Evolutionary conservation across 2,888 invertebrate species (phyloP), one percentile per base, ranked within the genome.

Genomic region (Seladonia tumulorum): DNA sequence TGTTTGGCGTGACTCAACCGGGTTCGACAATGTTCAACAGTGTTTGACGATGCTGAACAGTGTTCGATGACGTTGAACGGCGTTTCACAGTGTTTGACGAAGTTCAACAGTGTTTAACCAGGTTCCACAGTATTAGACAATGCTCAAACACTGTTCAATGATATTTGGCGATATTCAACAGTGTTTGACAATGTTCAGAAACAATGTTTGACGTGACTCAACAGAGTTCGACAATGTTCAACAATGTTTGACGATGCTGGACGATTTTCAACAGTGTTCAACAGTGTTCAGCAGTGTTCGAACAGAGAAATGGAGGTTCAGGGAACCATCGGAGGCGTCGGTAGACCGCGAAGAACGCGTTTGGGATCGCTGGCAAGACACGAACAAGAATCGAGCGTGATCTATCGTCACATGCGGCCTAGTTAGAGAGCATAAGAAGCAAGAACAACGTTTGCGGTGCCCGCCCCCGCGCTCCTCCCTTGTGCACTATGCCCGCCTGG

Each of bases 401-500:
- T 29, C 14, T n/a, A 29, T 42, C 60, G 47, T 57, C 42, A 79
- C 68, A 57, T n/a, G 39, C 79, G 85, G 85, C 77, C 85, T 70
- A 84, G 74, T 79, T 85, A 80, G 70, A 79, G 73, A 35, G 10
- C 22, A 10, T 53, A 53, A 22, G 53, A 53, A n/a, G 22, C 53
- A 53, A 53, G 22, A 53, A 49, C 49, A 39, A 57, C 66, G 72
- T 29, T 49, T 72, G 49, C 60, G 53, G 47, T 29, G 25, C 14
- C 76, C 47, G 68, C 70, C 45, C 68, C 73, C 47, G 71, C 73
- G 29, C 68, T 66, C 81, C 77, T 22, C 22, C 83, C 72, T 77
- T 76, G 53, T 66, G 74, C 70, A 53, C 42, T 78, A 77, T 29
- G 63, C 72, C 74, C 75, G 76, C 22, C 18, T 53, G 75, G 71